Conservation (phyloP, 2,797 vertebrate species). For the Neomorphus geoffroyi region DNA sequence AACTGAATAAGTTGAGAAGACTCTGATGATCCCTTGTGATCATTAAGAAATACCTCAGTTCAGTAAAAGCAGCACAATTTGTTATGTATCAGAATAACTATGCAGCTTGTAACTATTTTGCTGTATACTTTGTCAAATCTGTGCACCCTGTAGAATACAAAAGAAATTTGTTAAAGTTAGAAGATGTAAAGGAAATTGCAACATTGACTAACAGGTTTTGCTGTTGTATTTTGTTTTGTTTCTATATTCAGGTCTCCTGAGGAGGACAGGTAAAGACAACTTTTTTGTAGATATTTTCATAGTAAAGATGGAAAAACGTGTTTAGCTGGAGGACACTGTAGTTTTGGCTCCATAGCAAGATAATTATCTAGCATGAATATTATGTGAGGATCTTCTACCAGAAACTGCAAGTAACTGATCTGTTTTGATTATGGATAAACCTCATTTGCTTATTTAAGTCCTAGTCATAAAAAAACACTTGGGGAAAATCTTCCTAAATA, state of each 20-base stretch:
- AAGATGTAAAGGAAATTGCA: not conserved
- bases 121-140: not conserved
- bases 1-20: not conserved
- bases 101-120: not conserved
- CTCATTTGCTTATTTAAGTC: not conserved
- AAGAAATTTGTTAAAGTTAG: not conserved
- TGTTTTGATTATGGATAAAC: not conserved
- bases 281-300: not conserved
- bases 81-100: not conserved
- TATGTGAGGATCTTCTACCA: not conserved
- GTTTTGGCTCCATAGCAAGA: not conserved
- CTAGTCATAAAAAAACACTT: not conserved
- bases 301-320: not conserved
- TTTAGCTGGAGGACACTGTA: not conserved
- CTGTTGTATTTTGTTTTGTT: conserved; percentile 51
- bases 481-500: not conserved
- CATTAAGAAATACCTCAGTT: not conserved
- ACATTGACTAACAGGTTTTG: not conserved
- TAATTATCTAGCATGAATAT: not conserved
- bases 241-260: conserved; percentile 77
- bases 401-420: not conserved
- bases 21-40: not conserved
- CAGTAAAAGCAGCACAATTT: not conserved
- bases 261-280: conserved; percentile 83
- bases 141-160: not conserved